Conservation (phyloP, 2,113 vertebrate genomes). For the Ardeotis arabs region DNA sequence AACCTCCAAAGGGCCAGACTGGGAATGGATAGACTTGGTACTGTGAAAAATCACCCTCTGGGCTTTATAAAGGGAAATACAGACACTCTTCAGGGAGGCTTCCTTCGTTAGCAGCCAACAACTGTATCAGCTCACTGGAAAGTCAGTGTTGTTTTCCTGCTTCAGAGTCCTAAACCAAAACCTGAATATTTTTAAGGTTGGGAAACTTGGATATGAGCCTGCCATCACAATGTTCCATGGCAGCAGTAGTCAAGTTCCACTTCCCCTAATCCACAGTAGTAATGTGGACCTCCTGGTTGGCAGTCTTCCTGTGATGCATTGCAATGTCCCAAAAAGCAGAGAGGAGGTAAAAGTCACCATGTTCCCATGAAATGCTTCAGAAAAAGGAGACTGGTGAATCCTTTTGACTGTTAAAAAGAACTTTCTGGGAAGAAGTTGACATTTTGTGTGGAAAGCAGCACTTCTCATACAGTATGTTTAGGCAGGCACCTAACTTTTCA, state of each 20-base stretch:
- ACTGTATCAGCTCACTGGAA: neutral
- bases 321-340: neutral
- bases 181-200: neutral
- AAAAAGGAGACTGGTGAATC: neutral
- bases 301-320: neutral
- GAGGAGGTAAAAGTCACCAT: neutral
- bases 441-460: neutral
- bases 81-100: neutral
- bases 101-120: neutral
- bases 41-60: rapidly evolving
- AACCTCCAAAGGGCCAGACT: neutral
- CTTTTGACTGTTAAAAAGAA: neutral
- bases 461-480: neutral
- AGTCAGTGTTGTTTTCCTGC: rapidly evolving
- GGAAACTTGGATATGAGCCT: neutral
- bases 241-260: neutral
- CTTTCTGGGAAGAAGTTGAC: neutral
- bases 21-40: neutral
- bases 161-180: neutral
- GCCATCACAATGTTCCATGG: neutral
- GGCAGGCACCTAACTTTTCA: neutral
- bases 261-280: neutral
- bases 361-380: neutral
- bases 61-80: neutral
- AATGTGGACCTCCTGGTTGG: neutral